Base-by-base conservation (phyloP, 1,140 invertebrate species). In the Linepithema humile region DNA sequence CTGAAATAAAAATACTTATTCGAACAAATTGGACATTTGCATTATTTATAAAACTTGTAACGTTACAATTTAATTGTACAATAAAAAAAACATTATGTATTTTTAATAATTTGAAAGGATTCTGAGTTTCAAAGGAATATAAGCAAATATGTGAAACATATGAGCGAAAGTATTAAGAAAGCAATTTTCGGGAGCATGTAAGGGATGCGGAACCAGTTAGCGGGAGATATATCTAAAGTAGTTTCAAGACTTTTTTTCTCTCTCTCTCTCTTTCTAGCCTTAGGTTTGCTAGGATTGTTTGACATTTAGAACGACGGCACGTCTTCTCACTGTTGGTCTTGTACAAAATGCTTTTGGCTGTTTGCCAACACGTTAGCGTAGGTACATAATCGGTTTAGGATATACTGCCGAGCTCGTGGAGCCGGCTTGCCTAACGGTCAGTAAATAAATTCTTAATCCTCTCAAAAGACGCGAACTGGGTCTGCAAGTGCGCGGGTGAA, bases 341-440 rank as follows among this genome's bases (percentile, higher is more conserved):
- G 57, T 55, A 48, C 64, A 80, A 80, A 80, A 80, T 23, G 48
- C 48, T 80, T 9, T 35, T 43, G 38, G 48, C 48, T 80, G n/a
- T 80, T 57, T 80, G 17, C 26, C 38, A 12, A 80, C 62, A 70
- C 23, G 50, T 55, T 80, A 57, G 67, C 35, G 6, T 80, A 70
- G 26, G 26, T 80, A 57, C 75, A 57, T 55, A 69, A 78, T 80
- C 75, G 23, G 75, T 80, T 80, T 80, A 57, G 50, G 12, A 43
- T 74, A 60, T 69, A 57, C 23, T 38, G n/a, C 48, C 32, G 32
- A 10, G 15, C 23, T 23, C 23, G 20, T n/a, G 2, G 20, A 78
- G 45, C 17, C 26, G 35, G 48, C 35, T 32, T 69, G 38, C 2
- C 15, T 65, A 65, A 70, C 40, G 15, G 59, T 26, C 23, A 43